Evolutionary conservation across 1,140 invertebrate species (phyloP), one percentile per base, ranked within the genome.

Genomic region (Drosophila punjabiensis): DNA sequence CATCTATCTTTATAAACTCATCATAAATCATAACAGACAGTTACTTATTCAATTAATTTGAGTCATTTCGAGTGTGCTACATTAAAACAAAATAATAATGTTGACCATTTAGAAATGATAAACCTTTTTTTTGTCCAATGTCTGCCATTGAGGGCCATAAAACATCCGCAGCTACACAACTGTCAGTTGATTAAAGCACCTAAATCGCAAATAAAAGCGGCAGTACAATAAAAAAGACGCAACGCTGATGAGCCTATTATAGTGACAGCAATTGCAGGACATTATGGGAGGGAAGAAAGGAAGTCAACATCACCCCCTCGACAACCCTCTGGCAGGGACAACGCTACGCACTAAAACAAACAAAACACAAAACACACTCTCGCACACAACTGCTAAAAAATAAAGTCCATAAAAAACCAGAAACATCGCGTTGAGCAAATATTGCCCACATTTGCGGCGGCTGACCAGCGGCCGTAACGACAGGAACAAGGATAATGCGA

Each of bases 141-240:
- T 7, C 16, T 13, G n/a, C 28, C 67, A 73, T 73, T 75, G 32
- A 24, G 39, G 41, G 30, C 16, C 60, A 79, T 74, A 78, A 75
- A 88, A 70, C 68, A 52, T 45, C n/a, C 43, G 50, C 28, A 37
- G 32, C 24, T 53, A 71, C 48, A 69, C 63, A 85, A 89, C 70
- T 82, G 81, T 73, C 82, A 70, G 39, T 90, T 89, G 86, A 89
- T 89, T 90, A 86, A 90, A 79, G 82, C 76, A 89, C 81, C 66
- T 75, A 55, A 69, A 79, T 61, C 53, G 76, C 77, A 85, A 39
- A 79, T 78, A 86, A 67, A 69, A 74, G 47, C 66, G 30, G 45
- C 64, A 55, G 33, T 50, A 58, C 74, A 81, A 85, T 89, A 82
- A 81, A 79, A 84, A 85, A 67, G 60, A 79, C 55, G 69, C 61